phyloP scores from a whole-genome alignment of 2,797 vertebrate species.

The Falco rusticolus region DNA sequence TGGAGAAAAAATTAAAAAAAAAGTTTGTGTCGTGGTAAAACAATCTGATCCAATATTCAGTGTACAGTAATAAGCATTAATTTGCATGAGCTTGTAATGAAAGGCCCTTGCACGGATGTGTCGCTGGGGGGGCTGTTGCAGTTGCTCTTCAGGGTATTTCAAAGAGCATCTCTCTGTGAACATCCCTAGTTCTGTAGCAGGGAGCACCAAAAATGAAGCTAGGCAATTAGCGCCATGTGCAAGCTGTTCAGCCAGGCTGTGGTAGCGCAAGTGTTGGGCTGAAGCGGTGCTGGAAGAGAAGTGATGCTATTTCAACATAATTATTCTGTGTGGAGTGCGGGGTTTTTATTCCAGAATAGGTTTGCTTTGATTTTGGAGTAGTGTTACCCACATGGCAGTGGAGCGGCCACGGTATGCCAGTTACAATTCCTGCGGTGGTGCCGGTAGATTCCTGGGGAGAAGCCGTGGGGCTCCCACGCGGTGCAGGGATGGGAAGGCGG shows the following conservation, averaged over 20 bases:
- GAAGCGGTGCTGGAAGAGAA: neutral
- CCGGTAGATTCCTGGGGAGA: rapidly evolving
- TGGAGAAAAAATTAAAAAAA: neutral
- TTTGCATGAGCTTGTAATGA: neutral
- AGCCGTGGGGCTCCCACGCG: rapidly evolving
- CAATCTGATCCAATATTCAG: neutral
- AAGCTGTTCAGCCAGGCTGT: neutral
- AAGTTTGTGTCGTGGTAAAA: neutral
- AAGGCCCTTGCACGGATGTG: neutral
- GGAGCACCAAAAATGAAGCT: neutral
- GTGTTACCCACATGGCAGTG: neutral
- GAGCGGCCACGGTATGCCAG: rapidly evolving
- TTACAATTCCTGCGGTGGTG: rapidly evolving
- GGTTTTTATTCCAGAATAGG: neutral
- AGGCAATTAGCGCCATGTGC: rapidly evolving
- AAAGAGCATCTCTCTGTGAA: neutral
- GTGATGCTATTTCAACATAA: neutral
- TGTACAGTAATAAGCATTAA: neutral
- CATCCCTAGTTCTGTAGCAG: neutral
- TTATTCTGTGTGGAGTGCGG: rapidly evolving
- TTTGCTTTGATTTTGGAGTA: neutral
- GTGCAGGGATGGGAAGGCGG: neutral
- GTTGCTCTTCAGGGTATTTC: neutral
- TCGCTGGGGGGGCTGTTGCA: neutral
- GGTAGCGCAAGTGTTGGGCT: neutral